phyloP scores from a whole-genome alignment of 2,797 vertebrate genomes.

The Pseudocheirus occidentalis region DNA sequence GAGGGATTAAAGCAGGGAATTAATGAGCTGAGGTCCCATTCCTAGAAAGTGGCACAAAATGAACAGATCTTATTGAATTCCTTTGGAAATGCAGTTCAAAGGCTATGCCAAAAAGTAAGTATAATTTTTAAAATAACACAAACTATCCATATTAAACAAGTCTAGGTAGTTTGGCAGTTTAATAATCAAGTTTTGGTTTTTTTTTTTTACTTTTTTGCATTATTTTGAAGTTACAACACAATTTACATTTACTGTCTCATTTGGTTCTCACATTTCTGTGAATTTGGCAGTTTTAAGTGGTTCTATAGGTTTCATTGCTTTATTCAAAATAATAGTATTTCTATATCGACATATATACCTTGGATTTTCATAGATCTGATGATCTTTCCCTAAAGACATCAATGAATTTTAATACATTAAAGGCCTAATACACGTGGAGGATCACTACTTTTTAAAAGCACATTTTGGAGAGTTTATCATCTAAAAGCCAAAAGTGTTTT shows the following conservation, averaged over 20 bases:
- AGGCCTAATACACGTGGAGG: conserved; percentile 43
- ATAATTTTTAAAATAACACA: conserved; percentile 33
- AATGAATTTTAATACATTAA: conserved; percentile 58
- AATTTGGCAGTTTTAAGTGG: not conserved
- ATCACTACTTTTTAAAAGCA: conserved; percentile 55
- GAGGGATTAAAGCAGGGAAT: not conserved
- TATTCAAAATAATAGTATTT: not conserved
- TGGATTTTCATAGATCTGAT: conserved; percentile 59
- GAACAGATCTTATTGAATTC: conserved; percentile 3
- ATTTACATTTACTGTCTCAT: not conserved
- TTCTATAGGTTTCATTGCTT: not conserved
- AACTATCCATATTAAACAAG: conserved; percentile 28
- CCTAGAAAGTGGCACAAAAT: not conserved
- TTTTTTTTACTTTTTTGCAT: not conserved
- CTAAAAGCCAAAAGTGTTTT: conserved; percentile 62
- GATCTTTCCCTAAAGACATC: conserved; percentile 46
- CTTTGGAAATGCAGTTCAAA: conserved; percentile 2
- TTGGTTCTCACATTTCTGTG: not conserved
- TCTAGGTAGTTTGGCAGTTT: conserved; percentile 52
- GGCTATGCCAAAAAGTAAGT: not conserved
- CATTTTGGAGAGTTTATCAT: conserved; percentile 69
- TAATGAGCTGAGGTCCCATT: not conserved
- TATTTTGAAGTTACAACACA: not conserved
- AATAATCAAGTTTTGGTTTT: not conserved
- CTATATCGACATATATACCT: not conserved